Percentiles rank a stretch among this genome's conserved stretches.
Evolutionary conservation across 2,113 vertebrate species (phyloP).

Genomic region (Lophura nycthemera): DNA sequence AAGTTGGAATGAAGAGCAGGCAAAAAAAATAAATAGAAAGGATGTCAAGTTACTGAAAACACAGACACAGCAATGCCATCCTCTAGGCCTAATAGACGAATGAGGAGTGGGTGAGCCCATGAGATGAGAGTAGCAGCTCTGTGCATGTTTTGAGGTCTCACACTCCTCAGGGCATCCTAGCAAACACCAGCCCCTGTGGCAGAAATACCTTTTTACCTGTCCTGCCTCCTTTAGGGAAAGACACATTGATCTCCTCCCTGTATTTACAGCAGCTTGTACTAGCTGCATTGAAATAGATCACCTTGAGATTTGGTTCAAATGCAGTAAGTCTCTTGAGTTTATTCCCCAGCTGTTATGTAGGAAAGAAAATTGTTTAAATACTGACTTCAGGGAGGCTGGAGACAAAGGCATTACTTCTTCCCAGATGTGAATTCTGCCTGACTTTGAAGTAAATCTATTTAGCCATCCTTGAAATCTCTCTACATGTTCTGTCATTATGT

Average conservation of each 20-base stretch:
- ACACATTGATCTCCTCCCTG: conserved; percentile 2
- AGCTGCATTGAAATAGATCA: conserved; percentile 39
- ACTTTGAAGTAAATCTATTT: conserved; percentile 65
- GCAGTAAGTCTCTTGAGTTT: conserved; percentile 38
- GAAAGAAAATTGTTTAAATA: conserved; percentile 48
- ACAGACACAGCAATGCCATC: not conserved
- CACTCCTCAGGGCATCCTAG: fast-evolving
- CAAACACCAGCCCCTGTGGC: not conserved
- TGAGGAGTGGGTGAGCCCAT: fast-evolving
- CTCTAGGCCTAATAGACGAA: not conserved
- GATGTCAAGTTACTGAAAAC: not conserved
- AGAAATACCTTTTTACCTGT: not conserved
- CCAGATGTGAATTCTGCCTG: conserved; percentile 62
- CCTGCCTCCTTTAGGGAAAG: not conserved
- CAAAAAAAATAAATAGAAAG: not conserved
- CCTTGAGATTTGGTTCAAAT: conserved; percentile 63
- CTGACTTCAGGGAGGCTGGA: conserved; percentile 51
- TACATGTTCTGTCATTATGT: conserved; percentile 14
- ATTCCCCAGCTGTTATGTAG: conserved; percentile 50
- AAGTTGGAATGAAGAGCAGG: not conserved
- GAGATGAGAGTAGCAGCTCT: not conserved
- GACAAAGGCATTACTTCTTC: conserved; percentile 60
- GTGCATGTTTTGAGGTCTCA: not conserved
- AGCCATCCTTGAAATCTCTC: conserved; percentile 9
- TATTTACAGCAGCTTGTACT: conserved; percentile 43